Base-by-base conservation (phyloP, 2,797 vertebrate genomes). In the Dallia pectoralis region DNA sequence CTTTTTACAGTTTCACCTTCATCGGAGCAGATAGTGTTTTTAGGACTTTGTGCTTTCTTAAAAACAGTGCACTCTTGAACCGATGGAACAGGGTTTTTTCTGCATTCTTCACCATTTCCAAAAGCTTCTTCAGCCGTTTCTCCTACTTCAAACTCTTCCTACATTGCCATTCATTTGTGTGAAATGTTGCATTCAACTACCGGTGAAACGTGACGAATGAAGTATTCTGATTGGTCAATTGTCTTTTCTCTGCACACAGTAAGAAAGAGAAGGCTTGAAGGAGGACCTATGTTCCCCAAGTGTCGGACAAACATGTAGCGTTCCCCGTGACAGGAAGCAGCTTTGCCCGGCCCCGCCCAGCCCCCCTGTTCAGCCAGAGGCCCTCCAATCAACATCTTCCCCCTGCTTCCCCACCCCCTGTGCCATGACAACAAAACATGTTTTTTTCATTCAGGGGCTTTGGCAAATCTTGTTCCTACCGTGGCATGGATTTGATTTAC, bases 241-340 rank as follows among this genome's bases (percentile, higher is more conserved):
- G 27, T 18, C 67, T 48, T 53, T 29, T 48, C 49, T 25, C 14
- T 27, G 16, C 90, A 90, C 89, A 65, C 92, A 99, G 97, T 98
- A 93, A 96, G 96, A 93, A 96, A 98, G 94, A 97, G 93, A 93
- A 93, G 97, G 93, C 95, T 97, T 75, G 96, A 96, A 44, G 97
- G 94, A 0, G 97, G 96, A 86, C 96, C 97, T 83, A 97, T 98
- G 92, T 95, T 96, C 87, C 97, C 97, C 77, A 99, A 96, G 91
- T 97, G 96, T 93, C 95, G 97, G 91, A 98, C 94, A 67, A 94
- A 95, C 75, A 92, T 99, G 90, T 98, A 97, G 87, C 36, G 14
- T 61, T 48, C 71, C 67, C 82, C 47, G 72, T 75, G 75, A 27
- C 68, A 72, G 69, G 65, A 67, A 66, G 68, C 53, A 64, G 33